Evolutionary conservation across 2,888 invertebrate species (phyloP).

Genomic region (Falcaria lacertinaria): DNA sequence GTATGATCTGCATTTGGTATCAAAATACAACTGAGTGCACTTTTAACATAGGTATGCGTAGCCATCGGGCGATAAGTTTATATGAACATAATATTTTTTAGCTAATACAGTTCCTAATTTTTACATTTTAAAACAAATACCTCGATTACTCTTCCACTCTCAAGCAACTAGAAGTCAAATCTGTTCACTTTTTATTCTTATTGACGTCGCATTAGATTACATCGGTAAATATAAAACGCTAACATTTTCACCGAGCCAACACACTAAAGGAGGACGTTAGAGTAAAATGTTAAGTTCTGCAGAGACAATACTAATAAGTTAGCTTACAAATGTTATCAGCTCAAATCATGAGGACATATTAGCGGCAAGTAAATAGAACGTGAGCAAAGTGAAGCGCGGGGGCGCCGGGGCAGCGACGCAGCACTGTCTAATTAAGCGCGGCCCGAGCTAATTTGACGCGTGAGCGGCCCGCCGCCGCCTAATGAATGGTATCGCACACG

Average conservation of each 20-base stretch:
- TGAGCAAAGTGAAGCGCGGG: conserved; percentile 2
- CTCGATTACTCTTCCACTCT: too few species aligned
- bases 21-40: too few species aligned
- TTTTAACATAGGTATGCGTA: too few species aligned
- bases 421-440: conserved; percentile 70
- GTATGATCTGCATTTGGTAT: too few species aligned
- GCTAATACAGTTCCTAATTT: too few species aligned
- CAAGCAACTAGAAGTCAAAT: too few species aligned
- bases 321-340: not conserved
- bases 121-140: too few species aligned
- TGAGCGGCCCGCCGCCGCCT: conserved; percentile 57
- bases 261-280: not conserved
- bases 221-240: not conserved
- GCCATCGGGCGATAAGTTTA: too few species aligned
- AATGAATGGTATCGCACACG: conserved; percentile 79
- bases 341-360: not conserved
- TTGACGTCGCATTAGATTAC: not conserved
- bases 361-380: not conserved
- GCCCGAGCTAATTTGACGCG: conserved; percentile 74
- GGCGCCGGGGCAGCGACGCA: conserved; percentile 20
- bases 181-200: too few species aligned
- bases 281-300: not conserved
- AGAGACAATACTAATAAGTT: not conserved
- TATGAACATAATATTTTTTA: too few species aligned
- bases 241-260: not conserved